Percentiles rank a stretch among this genome's conserved stretches.
Conservation (phyloP, 2,888 invertebrate species). For the Orthonevra nobilis region DNA sequence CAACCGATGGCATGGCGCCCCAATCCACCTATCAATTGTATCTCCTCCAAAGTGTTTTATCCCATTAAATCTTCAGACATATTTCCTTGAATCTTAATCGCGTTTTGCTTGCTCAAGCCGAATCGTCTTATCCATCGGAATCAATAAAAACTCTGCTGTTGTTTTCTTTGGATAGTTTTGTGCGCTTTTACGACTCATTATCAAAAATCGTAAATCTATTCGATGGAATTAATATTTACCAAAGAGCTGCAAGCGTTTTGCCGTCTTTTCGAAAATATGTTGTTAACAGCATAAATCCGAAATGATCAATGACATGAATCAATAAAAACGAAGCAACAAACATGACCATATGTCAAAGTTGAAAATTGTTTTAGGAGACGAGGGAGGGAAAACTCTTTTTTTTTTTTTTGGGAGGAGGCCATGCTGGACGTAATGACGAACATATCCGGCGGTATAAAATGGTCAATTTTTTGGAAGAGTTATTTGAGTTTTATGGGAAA, state of each 20-base stretch:
- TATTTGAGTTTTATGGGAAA: slow-evolving; percentile 34
- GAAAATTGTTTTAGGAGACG: slow-evolving; percentile 1
- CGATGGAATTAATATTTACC: neutral
- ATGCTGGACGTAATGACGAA: slow-evolving; percentile 4
- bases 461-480: slow-evolving; percentile 38
- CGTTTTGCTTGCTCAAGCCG: slow-evolving; percentile 17
- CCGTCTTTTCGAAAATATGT: slow-evolving; percentile 34
- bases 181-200: slow-evolving; percentile 54
- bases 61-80: slow-evolving; percentile 26
- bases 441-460: slow-evolving; percentile 31
- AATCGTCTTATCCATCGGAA: slow-evolving; percentile 16
- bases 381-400: too few relatives aligned
- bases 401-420: neutral
- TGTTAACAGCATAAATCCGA: slow-evolving; percentile 10
- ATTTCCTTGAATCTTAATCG: slow-evolving; percentile 47
- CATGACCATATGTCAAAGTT: slow-evolving; percentile 1
- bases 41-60: neutral
- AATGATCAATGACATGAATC: slow-evolving; percentile 21
- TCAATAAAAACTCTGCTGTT: slow-evolving; percentile 38
- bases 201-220: slow-evolving; percentile 57
- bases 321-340: slow-evolving; percentile 1
- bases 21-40: neutral
- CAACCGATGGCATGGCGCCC: slow-evolving; percentile 29
- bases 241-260: neutral
- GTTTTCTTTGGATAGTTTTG: slow-evolving; percentile 37